Conservation (phyloP, 2,888 invertebrate genomes). For the Malthinus seriepunctatus region DNA sequence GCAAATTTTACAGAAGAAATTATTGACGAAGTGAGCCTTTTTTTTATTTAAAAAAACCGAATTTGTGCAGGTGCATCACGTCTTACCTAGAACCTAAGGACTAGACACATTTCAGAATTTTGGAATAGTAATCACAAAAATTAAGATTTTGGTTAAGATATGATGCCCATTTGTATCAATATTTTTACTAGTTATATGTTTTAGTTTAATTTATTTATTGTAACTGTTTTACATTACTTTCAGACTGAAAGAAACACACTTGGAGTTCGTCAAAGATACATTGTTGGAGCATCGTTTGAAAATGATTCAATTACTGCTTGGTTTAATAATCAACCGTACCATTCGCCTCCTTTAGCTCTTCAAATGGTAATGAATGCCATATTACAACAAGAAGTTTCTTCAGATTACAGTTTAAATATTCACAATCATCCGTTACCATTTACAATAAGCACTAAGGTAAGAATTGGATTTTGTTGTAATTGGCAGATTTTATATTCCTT, state of each 20-base stretch:
- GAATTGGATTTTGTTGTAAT: neutral
- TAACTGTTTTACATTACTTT: too few species aligned
- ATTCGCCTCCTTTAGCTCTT: slow-evolving; percentile 68
- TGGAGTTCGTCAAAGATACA: slow-evolving; percentile 38
- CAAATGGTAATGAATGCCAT: slow-evolving; percentile 66
- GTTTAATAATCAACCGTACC: slow-evolving; percentile 77
- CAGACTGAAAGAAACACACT: neutral
- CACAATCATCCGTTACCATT: slow-evolving; percentile 69
- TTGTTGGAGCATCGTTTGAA: slow-evolving; percentile 58
- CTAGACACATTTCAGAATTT: neutral
- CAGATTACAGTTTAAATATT: slow-evolving; percentile 45
- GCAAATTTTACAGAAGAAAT: slow-evolving; percentile 51
- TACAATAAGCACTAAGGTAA: slow-evolving; percentile 58
- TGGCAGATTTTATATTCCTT: neutral
- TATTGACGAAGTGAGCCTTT: slow-evolving; percentile 45
- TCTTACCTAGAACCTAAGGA: neutral
- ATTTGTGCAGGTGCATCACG: slow-evolving; percentile 28
- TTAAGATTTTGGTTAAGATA: too few species aligned
- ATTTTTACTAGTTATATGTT: too few species aligned
- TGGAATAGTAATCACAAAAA: too few species aligned
- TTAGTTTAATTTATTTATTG: neutral
- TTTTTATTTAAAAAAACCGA: too few species aligned
- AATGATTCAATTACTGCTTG: slow-evolving; percentile 60
- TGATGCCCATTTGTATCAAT: too few species aligned
- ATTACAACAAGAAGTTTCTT: slow-evolving; percentile 48